Conservation (phyloP, 2,113 vertebrate species). For the Uria lomvia region DNA sequence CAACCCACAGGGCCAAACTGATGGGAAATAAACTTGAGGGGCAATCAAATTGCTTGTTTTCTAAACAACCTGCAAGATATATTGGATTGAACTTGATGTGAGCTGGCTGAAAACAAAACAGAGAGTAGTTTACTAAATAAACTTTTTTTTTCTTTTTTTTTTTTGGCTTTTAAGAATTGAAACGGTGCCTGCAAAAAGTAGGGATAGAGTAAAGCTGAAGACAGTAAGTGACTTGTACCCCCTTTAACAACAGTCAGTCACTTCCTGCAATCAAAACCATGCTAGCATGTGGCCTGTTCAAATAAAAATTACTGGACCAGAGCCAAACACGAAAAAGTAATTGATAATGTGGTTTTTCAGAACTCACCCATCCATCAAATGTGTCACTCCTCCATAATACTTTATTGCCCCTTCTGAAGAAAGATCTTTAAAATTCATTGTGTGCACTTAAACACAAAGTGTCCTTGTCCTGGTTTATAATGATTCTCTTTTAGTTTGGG, state of each 20-base stretch:
- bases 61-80: not conserved
- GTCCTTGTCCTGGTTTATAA: conserved; percentile 68
- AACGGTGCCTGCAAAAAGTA: conserved; percentile 24
- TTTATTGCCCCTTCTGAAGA: conserved; percentile 72
- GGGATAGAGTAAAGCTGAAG: conserved; percentile 41
- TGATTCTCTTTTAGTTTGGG: conserved; percentile 65
- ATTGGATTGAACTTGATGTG: not conserved
- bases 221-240: conserved; percentile 38
- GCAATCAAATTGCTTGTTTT: conserved; percentile 33
- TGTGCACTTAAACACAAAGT: conserved; percentile 72
- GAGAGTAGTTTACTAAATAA: conserved; percentile 39
- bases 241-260: conserved; percentile 60
- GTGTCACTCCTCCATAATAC: conserved; percentile 67
- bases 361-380: conserved; percentile 68
- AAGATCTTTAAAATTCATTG: conserved; percentile 75
- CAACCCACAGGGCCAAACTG: not conserved
- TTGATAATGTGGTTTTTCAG: conserved; percentile 74
- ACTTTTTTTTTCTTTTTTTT: not conserved
- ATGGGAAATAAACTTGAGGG: not conserved
- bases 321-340: conserved; percentile 72
- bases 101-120: conserved; percentile 55
- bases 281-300: conserved; percentile 67
- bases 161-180: conserved; percentile 9
- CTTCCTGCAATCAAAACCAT: conserved; percentile 71
- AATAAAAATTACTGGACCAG: conserved; percentile 74